Base-by-base conservation (phyloP, 2,113 vertebrate species). In the Pelecanus crispus region DNA sequence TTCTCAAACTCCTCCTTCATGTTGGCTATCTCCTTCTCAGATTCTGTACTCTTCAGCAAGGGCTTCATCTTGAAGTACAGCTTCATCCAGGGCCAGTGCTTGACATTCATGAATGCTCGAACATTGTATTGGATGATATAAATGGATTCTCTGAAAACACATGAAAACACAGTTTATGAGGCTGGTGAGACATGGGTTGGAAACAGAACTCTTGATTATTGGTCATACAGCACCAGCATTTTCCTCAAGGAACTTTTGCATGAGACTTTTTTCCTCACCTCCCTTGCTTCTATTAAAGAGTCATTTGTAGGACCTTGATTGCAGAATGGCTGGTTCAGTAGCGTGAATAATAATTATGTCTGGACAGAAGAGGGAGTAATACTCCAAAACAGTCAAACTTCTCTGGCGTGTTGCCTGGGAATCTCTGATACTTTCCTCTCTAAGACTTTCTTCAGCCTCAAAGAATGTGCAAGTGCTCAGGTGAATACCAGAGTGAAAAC, bases 111-210 rank as follows among this genome's bases (percentile, higher is more conserved):
- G 71, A 96, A 97, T 62, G 97, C 36, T 5, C 98, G 67, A 20
- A 99, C 74, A 50, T 99, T 99, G 98, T 99, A 99, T 63, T 99
- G 99, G 84, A 99, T 98, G 16, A 98, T 98, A 88, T 98, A 99
- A 97, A 99, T 98, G 4, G 99, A 97, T 77, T 99, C 98, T 96
- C 98, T 99, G 96, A 82, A 78, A 90, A 68, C 16, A 40, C 25
- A 13, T 50, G 22, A 74, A 79, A 92, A 44, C 56, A 34, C 3
- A 6, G 9, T 17, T 97, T 90, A 42, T 81, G 36, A 85, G 31
- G 10, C 13, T 80, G 61, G 9, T 71, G 70, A 59, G 50, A 66
- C 17, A 50, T 17, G 1, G 52, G 14, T 38, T 86, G 8, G 25
- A 88, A 95, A n/a, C 12, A 78, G 11, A 13, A 13, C 5, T 42